These are phyloP conservation scores for Amniataba percoides DNA, from an alignment of 2,797 vertebrate genomes.

Conservation along the genomic window DNA sequence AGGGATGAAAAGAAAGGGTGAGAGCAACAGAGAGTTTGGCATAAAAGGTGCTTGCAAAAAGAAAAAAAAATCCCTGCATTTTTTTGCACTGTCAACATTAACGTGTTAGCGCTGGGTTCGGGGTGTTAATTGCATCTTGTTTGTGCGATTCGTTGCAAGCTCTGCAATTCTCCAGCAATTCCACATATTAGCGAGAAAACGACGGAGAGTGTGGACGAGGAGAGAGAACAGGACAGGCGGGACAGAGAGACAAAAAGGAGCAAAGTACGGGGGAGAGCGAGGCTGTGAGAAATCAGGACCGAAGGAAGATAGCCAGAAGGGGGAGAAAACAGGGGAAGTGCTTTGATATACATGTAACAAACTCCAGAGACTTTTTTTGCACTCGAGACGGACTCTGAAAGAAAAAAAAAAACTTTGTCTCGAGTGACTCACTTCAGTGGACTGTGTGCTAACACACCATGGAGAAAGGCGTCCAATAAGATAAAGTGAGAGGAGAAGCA, in stretches of 20 bases:
- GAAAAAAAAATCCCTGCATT: background rate
- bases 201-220: background rate
- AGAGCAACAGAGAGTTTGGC: constrained; percentile 17
- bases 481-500: constrained; percentile 16
- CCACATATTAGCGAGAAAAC: background rate
- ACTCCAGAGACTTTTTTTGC: constrained; percentile 28
- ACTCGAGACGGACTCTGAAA: constrained; percentile 5
- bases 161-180: constrained; percentile 1
- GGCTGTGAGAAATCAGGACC: constrained; percentile 26
- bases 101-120: background rate
- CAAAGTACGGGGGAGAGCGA: background rate
- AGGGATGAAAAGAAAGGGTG: constrained; percentile 14
- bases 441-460: constrained; percentile 24
- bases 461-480: constrained; percentile 21
- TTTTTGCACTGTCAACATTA: constrained; percentile 7
- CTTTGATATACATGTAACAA: constrained; percentile 44
- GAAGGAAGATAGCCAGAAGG: constrained; percentile 16
- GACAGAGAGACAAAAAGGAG: constrained; percentile 1
- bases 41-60: constrained; percentile 1
- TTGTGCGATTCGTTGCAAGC: constrained; percentile 7
- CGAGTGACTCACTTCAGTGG: constrained; percentile 42
- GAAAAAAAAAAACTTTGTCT: constrained; percentile 32
- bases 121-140: constrained; percentile 45
- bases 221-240: constrained; percentile 2
- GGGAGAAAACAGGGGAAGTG: constrained; percentile 15